These are phyloP conservation scores for Hyalella azteca DNA, from an alignment of 2,888 invertebrate species.

Conservation along the genomic window DNA sequence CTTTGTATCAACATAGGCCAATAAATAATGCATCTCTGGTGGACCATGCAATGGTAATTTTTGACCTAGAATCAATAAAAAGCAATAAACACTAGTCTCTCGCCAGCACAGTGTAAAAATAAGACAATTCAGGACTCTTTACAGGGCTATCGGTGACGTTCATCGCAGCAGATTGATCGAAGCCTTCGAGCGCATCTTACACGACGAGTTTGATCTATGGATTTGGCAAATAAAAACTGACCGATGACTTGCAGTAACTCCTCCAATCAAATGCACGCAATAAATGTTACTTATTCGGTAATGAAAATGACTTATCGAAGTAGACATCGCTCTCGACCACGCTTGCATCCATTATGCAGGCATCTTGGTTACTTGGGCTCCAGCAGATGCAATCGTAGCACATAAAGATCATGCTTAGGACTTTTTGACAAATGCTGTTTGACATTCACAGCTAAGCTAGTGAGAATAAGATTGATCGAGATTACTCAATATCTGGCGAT, in stretches of 20 bases:
- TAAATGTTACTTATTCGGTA: background rate
- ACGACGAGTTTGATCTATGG: too few relatives aligned
- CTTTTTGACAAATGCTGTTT: background rate
- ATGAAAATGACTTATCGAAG: background rate
- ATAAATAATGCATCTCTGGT: background rate
- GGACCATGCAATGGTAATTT: background rate
- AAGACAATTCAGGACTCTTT: constrained; percentile 10
- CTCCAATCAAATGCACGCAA: background rate
- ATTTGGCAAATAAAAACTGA: background rate
- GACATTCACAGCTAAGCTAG: background rate
- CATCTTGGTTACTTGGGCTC: background rate
- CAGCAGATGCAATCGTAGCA: background rate
- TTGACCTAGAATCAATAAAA: constrained; percentile 13
- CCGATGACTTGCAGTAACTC: constrained; percentile 14
- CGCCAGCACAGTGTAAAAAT: background rate
- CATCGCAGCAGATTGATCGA: constrained; percentile 13
- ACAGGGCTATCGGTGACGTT: constrained; percentile 9
- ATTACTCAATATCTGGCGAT: background rate
- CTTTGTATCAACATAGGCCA: constrained; percentile 1
- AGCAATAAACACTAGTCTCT: background rate
- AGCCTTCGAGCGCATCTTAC: background rate
- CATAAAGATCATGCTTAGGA: background rate
- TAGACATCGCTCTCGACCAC: background rate
- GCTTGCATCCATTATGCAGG: background rate
- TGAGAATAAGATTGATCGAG: background rate